Evolutionary conservation across 92 coral and sea anemone genomes (phyloP), one percentile per base, ranked within the genome.

Genomic region (Epizoanthus ramosus): DNA sequence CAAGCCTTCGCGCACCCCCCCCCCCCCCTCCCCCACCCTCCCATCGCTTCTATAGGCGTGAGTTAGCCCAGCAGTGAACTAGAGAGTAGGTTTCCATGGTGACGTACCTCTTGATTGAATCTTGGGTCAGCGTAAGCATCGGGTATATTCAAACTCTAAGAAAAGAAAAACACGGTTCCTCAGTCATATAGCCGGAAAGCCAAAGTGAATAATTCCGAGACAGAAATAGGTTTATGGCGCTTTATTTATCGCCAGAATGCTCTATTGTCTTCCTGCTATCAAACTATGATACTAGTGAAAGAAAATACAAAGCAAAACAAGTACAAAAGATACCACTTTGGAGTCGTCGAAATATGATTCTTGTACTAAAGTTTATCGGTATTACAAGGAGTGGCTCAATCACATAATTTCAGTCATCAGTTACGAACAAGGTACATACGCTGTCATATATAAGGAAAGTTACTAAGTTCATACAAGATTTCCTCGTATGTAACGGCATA

Each of bases 81-180:
- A 59, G 21, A 17, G 53, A 3, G 21, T 19, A 35, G 50, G 50
- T 8, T 54, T 22, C 6, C 35, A 6, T 71, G 14, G 31, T 22
- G 7, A 70, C 64, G 25, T 66, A 92, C 97, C 94, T 91, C 97
- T 67, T 95, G 90, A 58, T 88, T 91, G 73, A 95, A 93, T 28
- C 97, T 88, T n/a, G 91, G 87, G 82, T 95, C 98, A 53, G 87
- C 90, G 74, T 93, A 93, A 22, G 98, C 98, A 80, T 95, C 94
- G 13, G 95, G 93, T 69, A 95, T 95, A 84, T 93, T 95, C 25
- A 95, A 83, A 16, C 92, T 90, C 98, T 95, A 59, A 47, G 45
- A 59, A 66, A 76, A 54, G 5, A 80, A 47, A 8, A 47, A 60
- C 4, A 53, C 63, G 25, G 14, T 31, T 33, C 50, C 9, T 43